Evolutionary conservation across 1,140 invertebrate species (phyloP).

Genomic region (Phymastichus coffea): DNA sequence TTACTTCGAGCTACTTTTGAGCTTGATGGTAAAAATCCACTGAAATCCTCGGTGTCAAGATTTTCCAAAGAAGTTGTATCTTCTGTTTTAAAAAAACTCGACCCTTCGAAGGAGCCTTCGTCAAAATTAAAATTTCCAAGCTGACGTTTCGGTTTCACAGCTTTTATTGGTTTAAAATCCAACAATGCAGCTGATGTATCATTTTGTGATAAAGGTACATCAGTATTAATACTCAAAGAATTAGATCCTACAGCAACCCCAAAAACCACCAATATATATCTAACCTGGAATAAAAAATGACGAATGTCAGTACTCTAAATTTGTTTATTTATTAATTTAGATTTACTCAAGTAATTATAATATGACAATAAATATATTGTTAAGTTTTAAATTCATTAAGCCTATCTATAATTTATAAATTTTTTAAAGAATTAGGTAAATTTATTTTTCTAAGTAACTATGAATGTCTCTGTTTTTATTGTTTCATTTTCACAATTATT

Average conservation of each 20-base stretch:
- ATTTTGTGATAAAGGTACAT: not conserved
- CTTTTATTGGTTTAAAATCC: not conserved
- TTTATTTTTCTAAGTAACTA: not conserved
- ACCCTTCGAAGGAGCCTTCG: not conserved
- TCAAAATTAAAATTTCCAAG: slow-evolving; percentile 8
- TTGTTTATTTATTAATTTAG: no score
- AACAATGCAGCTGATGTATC: not conserved
- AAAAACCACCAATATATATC: slow-evolving; percentile 1
- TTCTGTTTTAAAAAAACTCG: not conserved
- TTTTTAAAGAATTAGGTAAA: not conserved
- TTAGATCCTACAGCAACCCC: not conserved
- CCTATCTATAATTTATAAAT: not conserved
- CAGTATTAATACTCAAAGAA: not conserved
- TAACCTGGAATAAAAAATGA: slow-evolving; percentile 23
- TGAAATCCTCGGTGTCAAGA: slow-evolving; percentile 1
- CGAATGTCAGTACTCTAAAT: no score
- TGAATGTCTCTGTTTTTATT: not conserved
- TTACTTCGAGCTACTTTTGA: slow-evolving; percentile 17
- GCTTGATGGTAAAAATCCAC: not conserved
- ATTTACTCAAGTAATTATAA: no score
- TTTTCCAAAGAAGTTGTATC: not conserved
- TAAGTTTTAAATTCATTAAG: no score
- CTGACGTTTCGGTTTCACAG: slow-evolving; percentile 5
- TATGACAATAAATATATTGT: no score
- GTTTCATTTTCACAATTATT: not conserved